phyloP scores from a whole-genome alignment of 2,797 vertebrate genomes.

The Danio tinwini region DNA sequence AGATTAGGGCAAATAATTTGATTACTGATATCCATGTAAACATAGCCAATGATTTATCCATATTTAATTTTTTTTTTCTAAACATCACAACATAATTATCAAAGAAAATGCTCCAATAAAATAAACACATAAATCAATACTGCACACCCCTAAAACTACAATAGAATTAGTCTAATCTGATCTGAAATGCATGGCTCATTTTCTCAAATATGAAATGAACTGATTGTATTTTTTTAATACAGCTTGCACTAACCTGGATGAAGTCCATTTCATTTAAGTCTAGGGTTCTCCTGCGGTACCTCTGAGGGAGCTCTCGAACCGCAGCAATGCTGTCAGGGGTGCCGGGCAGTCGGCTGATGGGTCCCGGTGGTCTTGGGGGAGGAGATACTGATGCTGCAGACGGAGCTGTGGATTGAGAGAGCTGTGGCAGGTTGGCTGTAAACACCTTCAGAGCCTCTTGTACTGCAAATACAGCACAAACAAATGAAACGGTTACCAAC shows the following conservation, averaged over 20 bases:
- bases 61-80: no score
- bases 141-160: no score
- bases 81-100: not conserved
- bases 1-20: no score
- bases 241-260: constrained; percentile 78
- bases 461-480: constrained; percentile 58
- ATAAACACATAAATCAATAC: no score
- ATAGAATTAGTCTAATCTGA: not conserved
- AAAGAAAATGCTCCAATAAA: no score
- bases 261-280: constrained; percentile 77
- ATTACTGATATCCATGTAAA: no score
- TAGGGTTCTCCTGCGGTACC: constrained; percentile 76
- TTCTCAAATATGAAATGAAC: not conserved
- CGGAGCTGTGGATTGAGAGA: constrained; percentile 47
- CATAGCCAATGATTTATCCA: not conserved
- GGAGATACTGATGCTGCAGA: constrained; percentile 54
- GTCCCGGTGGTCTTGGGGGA: constrained; percentile 61
- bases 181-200: not conserved
- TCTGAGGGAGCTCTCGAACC: constrained; percentile 73
- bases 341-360: constrained; percentile 67
- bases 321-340: constrained; percentile 72
- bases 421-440: constrained; percentile 59
- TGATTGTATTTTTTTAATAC: no score
- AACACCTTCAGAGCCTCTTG: constrained; percentile 72
- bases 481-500: not conserved